Evolutionary conservation across 1,140 invertebrate genomes (phyloP).

Genomic region (Gonioctena quinquepunctata): DNA sequence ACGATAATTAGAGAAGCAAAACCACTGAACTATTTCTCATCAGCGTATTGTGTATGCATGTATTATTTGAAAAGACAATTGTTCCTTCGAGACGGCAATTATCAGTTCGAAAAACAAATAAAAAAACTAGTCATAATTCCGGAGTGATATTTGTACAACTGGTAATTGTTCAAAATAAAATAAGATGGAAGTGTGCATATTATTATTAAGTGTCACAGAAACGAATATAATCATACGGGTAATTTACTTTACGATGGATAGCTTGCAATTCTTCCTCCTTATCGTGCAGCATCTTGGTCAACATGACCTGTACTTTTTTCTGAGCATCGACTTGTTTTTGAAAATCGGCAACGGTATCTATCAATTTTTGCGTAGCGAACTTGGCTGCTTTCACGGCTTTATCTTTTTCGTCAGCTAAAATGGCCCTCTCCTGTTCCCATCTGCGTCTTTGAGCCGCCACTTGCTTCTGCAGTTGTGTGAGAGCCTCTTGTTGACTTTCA

Average conservation of each 20-base stretch:
- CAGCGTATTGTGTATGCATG: too few species aligned
- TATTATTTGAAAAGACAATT: too few species aligned
- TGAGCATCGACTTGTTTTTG: constrained; percentile 35
- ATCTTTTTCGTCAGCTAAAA: constrained; percentile 34
- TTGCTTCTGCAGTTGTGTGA: constrained; percentile 30
- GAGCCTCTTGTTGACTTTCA: constrained; percentile 20
- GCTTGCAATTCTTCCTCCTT: constrained; percentile 35
- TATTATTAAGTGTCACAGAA: too few species aligned
- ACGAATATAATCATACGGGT: too few species aligned
- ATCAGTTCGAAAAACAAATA: too few species aligned
- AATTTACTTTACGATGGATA: constrained; percentile 26
- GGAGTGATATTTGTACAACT: too few species aligned
- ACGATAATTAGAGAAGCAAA: too few species aligned
- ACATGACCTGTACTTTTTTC: constrained; percentile 34
- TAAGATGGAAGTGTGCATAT: too few species aligned
- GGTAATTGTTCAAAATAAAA: too few species aligned
- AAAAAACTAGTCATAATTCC: too few species aligned
- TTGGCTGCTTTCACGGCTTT: constrained; percentile 35
- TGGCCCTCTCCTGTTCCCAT: constrained; percentile 31
- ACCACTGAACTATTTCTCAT: too few species aligned
- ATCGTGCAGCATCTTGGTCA: constrained; percentile 36
- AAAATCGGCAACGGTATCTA: constrained; percentile 37
- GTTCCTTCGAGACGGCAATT: too few species aligned
- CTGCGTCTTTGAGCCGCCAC: constrained; percentile 27
- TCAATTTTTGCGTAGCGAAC: constrained; percentile 39